Conservation (phyloP, 1,140 invertebrate species). For the Drosophila sturtevanti region DNA sequence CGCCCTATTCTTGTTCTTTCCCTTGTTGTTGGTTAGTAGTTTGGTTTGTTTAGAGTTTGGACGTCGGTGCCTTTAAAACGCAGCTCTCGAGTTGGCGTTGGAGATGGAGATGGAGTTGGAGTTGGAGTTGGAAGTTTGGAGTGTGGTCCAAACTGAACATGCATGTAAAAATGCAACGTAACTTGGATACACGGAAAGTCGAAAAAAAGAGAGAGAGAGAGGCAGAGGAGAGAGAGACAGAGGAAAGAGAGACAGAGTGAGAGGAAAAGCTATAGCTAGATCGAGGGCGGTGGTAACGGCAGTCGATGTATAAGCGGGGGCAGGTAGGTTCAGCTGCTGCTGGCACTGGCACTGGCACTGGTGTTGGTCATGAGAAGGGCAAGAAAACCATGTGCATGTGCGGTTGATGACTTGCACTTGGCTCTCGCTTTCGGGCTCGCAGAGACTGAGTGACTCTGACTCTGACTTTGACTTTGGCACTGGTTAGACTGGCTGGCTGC, state of each 20-base stretch:
- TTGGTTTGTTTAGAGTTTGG: constrained; percentile 73
- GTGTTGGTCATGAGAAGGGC: constrained; percentile 17
- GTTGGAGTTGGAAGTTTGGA: constrained; percentile 34
- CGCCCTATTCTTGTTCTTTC: constrained; percentile 25
- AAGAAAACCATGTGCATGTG: constrained; percentile 45
- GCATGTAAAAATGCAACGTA: constrained; percentile 79
- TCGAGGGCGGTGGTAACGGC: too few species aligned
- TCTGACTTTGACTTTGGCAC: constrained; percentile 59
- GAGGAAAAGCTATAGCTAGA: too few species aligned
- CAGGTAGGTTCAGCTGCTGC: too few species aligned
- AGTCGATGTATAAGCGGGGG: too few species aligned
- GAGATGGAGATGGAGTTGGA: constrained; percentile 26
- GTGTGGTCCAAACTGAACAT: constrained; percentile 50
- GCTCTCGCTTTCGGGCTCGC: constrained; percentile 50
- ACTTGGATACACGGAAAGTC: constrained; percentile 51
- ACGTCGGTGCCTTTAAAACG: constrained; percentile 66
- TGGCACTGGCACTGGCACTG: background rate
- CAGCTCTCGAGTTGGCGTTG: constrained; percentile 44
- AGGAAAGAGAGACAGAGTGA: too few species aligned
- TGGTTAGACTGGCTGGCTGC: constrained; percentile 69
- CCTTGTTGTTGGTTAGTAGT: constrained; percentile 57
- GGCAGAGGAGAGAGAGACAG: constrained; percentile 6
- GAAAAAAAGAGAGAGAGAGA: constrained; percentile 1
- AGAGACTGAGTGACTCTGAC: constrained; percentile 71
- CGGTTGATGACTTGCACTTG: constrained; percentile 72